Base-by-base conservation (phyloP, 2,113 vertebrate genomes). In the Hydrolagus affinis region DNA sequence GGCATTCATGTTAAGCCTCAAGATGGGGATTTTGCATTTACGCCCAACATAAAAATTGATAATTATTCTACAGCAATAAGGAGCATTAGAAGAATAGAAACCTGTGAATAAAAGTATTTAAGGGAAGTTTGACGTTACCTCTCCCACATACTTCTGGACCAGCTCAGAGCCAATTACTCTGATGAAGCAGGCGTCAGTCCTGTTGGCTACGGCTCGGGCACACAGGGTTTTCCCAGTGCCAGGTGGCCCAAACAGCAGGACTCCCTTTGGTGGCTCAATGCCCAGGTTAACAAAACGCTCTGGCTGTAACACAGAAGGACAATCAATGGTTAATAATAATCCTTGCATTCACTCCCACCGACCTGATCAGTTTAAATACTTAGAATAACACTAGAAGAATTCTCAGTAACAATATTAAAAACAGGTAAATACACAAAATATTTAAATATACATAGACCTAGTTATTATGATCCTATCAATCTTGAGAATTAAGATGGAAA, bases 161-260 rank as follows among this genome's bases (percentile, higher is more conserved):
- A 99, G 89, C 86, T 99, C 98, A 0, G 98, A 99, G 7, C 98
- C 98, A 12, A 99, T 99, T 32, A 99, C 98, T 70, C 97, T 90
- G 92, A 99, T 99, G 92, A 99, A 99, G 92, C 98, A 99, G 86
- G 97, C 97, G 0, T 99, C 98, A 0, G 98, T 99, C 86, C 98
- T 93, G 88, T 99, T 99, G 11, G 98, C 97, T 28, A 99, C 98
- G 0, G 98, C 98, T 1, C 97, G 95, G n/a, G 97, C 98, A 86
- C 98, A 99, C 10, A 99, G 95, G 0, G 98, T 99, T 90, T 99
- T 99, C 75, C 97, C 98, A 0, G 98, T 99, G 21, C 98, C 97
- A 0, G 98, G 97, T 0, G 98, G 98, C 3, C 98, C 98, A n/a
- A 99, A 99, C 70, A 99, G 90, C 87, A 99, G 93, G 19, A 99